Percentiles rank a stretch among this genome's conserved stretches.
These are phyloP conservation scores for Parascotia fuliginaria DNA, from an alignment of 2,888 invertebrate genomes.

Conservation along the genomic window DNA sequence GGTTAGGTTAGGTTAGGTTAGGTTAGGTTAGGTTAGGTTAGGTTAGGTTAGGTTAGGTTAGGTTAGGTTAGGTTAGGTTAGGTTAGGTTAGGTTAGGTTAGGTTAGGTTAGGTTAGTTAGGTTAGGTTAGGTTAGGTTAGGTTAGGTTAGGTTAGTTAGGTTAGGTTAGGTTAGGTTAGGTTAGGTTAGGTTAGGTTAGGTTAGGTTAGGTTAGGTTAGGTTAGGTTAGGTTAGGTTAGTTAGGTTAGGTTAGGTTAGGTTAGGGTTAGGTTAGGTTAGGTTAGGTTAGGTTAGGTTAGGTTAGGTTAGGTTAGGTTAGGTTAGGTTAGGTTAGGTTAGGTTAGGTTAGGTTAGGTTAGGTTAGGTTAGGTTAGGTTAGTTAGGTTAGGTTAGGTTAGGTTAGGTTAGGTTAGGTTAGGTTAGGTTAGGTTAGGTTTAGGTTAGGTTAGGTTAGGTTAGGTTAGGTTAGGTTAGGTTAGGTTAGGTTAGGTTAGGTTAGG, in stretches of 20 bases:
- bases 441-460: slow-evolving; percentile 2
- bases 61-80: slow-evolving; percentile 2
- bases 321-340: slow-evolving; percentile 2
- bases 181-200: slow-evolving; percentile 23
- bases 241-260: slow-evolving; percentile 23
- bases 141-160: slow-evolving; percentile 27
- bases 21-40: slow-evolving; percentile 2
- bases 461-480: slow-evolving; percentile 10
- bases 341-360: slow-evolving; percentile 2
- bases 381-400: slow-evolving; percentile 2
- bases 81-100: slow-evolving; percentile 2
- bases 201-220: slow-evolving; percentile 23
- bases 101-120: slow-evolving; percentile 1
- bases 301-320: slow-evolving; percentile 21
- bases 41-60: slow-evolving; percentile 2
- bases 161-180: slow-evolving; percentile 24
- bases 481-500: slow-evolving; percentile 14
- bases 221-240: slow-evolving; percentile 22
- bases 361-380: slow-evolving; percentile 1
- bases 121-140: slow-evolving; percentile 13
- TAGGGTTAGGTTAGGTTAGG: slow-evolving; percentile 17
- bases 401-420: slow-evolving; percentile 2
- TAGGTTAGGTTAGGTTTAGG: slow-evolving; percentile 5
- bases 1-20: slow-evolving; percentile 2
- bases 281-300: slow-evolving; percentile 17